phyloP scores from a whole-genome alignment of 92 coral and sea anemone species.

The Epizoanthus illoricatus region DNA sequence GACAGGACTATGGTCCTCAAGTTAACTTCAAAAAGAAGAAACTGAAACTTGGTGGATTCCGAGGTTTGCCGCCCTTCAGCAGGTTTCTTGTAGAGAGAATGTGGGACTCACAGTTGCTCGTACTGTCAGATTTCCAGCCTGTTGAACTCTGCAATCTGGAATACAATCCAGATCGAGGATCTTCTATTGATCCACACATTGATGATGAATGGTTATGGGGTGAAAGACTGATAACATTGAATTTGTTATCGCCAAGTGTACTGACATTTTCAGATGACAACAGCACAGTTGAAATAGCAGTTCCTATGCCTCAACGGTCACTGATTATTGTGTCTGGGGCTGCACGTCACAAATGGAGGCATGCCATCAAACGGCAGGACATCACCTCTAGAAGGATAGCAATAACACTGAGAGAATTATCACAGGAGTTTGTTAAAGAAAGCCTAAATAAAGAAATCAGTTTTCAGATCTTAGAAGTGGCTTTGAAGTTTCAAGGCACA shows the following conservation, averaged over 20 bases:
- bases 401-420: slow-evolving; percentile 84
- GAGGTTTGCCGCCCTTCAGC: slow-evolving; percentile 86
- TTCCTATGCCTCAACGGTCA: slow-evolving; percentile 79
- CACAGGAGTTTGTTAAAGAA: slow-evolving; percentile 69
- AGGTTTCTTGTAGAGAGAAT: slow-evolving; percentile 76
- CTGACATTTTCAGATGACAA: slow-evolving; percentile 68
- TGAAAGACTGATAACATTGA: slow-evolving; percentile 84
- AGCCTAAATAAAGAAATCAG: slow-evolving; percentile 60
- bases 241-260: slow-evolving; percentile 67
- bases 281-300: slow-evolving; percentile 53
- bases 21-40: slow-evolving; percentile 94
- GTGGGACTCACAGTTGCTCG: slow-evolving; percentile 44
- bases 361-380: slow-evolving; percentile 80
- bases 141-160: slow-evolving; percentile 95
- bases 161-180: slow-evolving; percentile 80
- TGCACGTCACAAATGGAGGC: slow-evolving; percentile 89
- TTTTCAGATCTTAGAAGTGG: slow-evolving; percentile 51
- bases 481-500: slow-evolving; percentile 75
- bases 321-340: slow-evolving; percentile 74
- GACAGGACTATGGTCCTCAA: slow-evolving; percentile 97
- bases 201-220: slow-evolving; percentile 99
- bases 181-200: slow-evolving; percentile 91
- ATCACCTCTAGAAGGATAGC: slow-evolving; percentile 83
- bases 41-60: slow-evolving; percentile 68
- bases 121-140: slow-evolving; percentile 67